Evolutionary conservation across 2,113 vertebrate species (phyloP).

Genomic region (Pollimyrus isidori): DNA sequence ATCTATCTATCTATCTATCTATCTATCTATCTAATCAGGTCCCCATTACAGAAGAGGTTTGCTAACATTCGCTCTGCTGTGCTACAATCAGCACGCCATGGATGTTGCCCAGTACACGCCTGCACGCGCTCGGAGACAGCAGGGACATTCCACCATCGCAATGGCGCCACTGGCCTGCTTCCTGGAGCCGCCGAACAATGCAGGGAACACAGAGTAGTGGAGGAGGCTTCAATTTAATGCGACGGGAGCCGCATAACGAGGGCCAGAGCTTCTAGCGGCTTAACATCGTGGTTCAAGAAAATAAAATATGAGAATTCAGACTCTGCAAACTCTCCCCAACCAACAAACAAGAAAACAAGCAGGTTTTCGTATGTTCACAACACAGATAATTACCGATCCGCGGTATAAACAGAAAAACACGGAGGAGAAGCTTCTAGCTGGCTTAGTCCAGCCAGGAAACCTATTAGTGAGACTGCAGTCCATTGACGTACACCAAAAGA

Average conservation of each 20-base stretch:
- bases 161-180: background rate
- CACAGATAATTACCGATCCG: background rate
- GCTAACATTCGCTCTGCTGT: background rate
- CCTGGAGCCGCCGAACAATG: background rate
- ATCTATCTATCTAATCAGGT: background rate
- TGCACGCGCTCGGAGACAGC: background rate
- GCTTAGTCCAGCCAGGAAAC: background rate
- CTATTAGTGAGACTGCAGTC: background rate
- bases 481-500: background rate
- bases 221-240: background rate
- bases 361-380: background rate
- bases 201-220: background rate
- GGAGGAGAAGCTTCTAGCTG: background rate
- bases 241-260: background rate
- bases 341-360: background rate
- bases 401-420: background rate
- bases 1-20: background rate
- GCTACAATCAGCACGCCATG: background rate
- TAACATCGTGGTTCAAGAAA: background rate
- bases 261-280: background rate
- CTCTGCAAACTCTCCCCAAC: background rate
- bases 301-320: background rate
- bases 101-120: background rate
- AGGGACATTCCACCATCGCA: background rate
- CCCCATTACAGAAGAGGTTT: background rate